phyloP scores from a whole-genome alignment of 2,113 vertebrate genomes.

The Sardina pilchardus region DNA sequence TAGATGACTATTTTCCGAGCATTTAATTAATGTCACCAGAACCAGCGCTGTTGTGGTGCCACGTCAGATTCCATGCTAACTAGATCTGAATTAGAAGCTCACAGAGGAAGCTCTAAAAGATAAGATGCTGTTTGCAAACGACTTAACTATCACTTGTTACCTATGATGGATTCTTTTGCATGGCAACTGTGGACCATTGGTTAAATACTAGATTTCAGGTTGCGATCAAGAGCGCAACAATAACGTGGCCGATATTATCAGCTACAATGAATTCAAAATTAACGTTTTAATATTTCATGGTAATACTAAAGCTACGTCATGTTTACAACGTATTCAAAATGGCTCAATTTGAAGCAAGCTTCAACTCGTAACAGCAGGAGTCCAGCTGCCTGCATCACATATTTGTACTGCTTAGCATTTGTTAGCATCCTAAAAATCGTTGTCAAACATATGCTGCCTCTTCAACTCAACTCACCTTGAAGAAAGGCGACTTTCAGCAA shows the following conservation, averaged over 20 bases:
- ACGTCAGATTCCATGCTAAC: conserved; percentile 4
- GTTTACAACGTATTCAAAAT: neutral
- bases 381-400: neutral
- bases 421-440: neutral
- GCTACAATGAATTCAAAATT: neutral
- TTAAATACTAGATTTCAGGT: neutral
- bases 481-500: neutral
- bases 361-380: neutral
- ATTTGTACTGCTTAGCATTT: neutral
- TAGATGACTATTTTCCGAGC: neutral
- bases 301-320: neutral
- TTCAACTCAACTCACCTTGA: neutral
- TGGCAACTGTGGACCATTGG: neutral
- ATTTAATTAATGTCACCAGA: neutral
- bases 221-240: neutral
- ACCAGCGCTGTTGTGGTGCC: neutral
- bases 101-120: too few relatives aligned
- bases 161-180: neutral
- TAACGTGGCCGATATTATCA: neutral
- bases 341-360: neutral
- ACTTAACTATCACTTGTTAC: too few relatives aligned
- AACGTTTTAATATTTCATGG: neutral
- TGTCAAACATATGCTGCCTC: neutral
- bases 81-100: neutral
- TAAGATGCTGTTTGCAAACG: too few relatives aligned